A percentile compares a stretch with the other conserved stretches of the same genome.
phyloP scores from a whole-genome alignment of 1,140 invertebrate genomes.

The Zophobas morio region DNA sequence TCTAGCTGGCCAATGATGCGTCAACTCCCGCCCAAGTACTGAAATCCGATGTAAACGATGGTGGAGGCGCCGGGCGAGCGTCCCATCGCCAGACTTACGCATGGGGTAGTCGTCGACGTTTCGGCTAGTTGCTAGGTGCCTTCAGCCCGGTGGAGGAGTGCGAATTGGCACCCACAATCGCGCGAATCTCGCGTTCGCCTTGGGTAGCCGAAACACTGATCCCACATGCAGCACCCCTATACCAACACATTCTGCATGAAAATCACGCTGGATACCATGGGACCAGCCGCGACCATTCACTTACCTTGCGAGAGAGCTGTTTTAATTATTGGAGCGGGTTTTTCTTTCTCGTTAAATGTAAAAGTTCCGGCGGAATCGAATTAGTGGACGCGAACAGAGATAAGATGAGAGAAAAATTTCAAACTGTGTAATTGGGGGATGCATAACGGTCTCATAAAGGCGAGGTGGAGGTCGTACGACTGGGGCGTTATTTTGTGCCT shows the following conservation, averaged over 20 bases:
- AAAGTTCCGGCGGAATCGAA: too few relatives aligned
- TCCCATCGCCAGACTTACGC: constrained; percentile 52
- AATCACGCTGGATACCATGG: constrained; percentile 4
- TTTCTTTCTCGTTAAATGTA: too few relatives aligned
- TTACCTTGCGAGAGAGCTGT: background rate
- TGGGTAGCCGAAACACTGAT: constrained; percentile 87
- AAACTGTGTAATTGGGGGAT: too few relatives aligned
- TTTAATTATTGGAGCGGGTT: too few relatives aligned
- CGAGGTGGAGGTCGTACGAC: too few relatives aligned
- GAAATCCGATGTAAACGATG: constrained; percentile 16
- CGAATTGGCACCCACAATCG: constrained; percentile 90
- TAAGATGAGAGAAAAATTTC: too few relatives aligned
- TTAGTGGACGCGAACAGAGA: too few relatives aligned
- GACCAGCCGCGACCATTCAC: background rate
- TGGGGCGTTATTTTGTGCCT: too few relatives aligned
- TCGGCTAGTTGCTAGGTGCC: constrained; percentile 65
- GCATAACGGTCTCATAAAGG: too few relatives aligned
- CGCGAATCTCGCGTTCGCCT: constrained; percentile 80
- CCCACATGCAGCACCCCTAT: constrained; percentile 84
- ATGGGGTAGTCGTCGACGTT: constrained; percentile 30
- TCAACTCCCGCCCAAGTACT: too few relatives aligned
- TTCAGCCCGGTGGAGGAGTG: constrained; percentile 85
- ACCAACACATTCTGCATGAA: constrained; percentile 53
- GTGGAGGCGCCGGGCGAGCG: constrained; percentile 42
- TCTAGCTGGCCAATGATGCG: too few relatives aligned